Base-by-base conservation (phyloP, 2,797 vertebrate genomes). In the Botia kubotai region DNA sequence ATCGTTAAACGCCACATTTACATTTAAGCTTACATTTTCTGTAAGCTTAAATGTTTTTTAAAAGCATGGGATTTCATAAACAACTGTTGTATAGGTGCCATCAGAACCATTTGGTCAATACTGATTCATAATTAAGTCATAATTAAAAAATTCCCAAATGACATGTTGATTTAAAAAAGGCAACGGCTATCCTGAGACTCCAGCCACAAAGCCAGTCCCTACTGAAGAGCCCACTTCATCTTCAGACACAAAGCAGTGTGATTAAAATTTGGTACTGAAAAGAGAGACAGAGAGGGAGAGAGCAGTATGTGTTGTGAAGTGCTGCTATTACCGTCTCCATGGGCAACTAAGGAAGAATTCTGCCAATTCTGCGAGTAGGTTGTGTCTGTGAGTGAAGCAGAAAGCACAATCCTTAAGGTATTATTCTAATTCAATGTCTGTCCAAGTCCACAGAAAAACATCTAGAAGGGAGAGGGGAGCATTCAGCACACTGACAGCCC, bases 351-450 rank as follows among this genome's bases (percentile, higher is more conserved):
- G 76, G 72, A 82, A 76, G 80, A 86, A 84, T 85, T 82, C 83
- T 85, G 81, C 80, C 77, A 82, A 82, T 80, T 83, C 86, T 75
- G 82, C 3, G 58, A 81, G 76, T 62, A 82, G 80, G 85, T 81
- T 67, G 72, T 75, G 74, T 75, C 86, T 79, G 72, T 73, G 75
- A 81, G 81, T 78, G 70, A 48, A 81, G 76, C 50, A 68, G 75
- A 86, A 80, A 88, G 79, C 86, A 76, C 66, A 69, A 81, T 83
- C 83, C 83, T 79, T 77, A 67, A 87, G 86, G 83, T 88, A 84
- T 83, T 87, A 81, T 88, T 86, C 79, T 83, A 85, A 88, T 87
- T 85, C 83, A 85, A 83, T 73, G 82, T 85, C 71, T 79, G 75
- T 60, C 82, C 72, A 77, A 85, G 73, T 82, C 74, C 43, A 46